Conservation (phyloP, 2,113 vertebrate genomes). For the Microtus ochrogaster region DNA sequence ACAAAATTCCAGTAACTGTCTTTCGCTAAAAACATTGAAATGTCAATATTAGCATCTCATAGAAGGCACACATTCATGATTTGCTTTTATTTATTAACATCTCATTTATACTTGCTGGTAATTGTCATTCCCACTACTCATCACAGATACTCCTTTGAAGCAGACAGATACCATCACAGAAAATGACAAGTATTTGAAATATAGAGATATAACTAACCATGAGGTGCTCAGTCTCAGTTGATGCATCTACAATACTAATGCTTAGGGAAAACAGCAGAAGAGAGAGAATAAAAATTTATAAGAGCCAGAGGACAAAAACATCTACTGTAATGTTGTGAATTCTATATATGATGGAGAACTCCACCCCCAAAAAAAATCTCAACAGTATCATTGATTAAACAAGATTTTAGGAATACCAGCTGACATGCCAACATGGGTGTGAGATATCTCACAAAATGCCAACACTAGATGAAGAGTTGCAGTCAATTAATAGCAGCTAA, state of each 20-base stretch:
- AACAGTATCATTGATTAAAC: background rate
- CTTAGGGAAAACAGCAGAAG: background rate
- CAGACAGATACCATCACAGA: background rate
- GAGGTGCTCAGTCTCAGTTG: background rate
- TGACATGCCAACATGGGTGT: background rate
- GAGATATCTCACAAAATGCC: too few species aligned
- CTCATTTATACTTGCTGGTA: background rate
- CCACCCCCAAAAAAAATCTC: background rate
- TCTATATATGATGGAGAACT: background rate
- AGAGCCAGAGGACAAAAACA: background rate
- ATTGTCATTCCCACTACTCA: background rate
- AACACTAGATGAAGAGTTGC: background rate
- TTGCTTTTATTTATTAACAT: background rate
- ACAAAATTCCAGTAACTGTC: background rate
- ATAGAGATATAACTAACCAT: background rate
- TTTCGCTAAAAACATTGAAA: background rate
- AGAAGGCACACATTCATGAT: background rate
- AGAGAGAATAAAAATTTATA: background rate
- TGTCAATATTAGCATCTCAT: background rate
- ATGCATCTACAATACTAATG: background rate
- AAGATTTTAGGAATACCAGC: background rate
- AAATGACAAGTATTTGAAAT: background rate
- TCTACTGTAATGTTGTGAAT: background rate
- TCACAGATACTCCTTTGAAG: background rate
- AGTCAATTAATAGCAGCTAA: background rate